Evolutionary conservation across 2,797 vertebrate species (phyloP), one percentile per base, ranked within the genome.

Genomic region (Sebastes iracundus): DNA sequence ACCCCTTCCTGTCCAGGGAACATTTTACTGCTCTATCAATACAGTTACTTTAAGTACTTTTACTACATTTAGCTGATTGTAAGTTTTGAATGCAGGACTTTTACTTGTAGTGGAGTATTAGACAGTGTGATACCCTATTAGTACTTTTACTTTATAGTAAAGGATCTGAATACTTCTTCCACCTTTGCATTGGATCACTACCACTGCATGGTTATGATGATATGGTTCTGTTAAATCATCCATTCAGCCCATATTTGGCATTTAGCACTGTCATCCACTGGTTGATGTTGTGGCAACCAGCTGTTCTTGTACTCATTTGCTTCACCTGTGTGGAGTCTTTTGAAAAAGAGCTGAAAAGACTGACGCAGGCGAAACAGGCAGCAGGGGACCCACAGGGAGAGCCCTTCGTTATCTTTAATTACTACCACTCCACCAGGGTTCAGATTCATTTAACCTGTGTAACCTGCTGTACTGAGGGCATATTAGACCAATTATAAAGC

Each of bases 361-460:
- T 96, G 94, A 97, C 92, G 86, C 94, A 92, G 76, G 90, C 88
- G 89, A 91, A 90, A 90, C 58, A 32, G n/a, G 66, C 76, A 67
- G 59, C 68, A 63, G 5, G 93, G 92, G 94, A 94, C 65, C 81
- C 82, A 63, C 65, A 80, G 87, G 90, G 91, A 94, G 86, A 90
- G 85, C 83, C 93, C 90, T 93, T 94, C 91, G 95, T 96, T 96
- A 95, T 89, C 92, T 94, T 85, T 96, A 97, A 97, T 96, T 95
- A 95, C 92, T 88, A 91, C 90, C 88, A 75, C 87, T 88, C 80
- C 93, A 81, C 89, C 79, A 89, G 83, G 85, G 85, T 86, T 91
- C 90, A 90, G 91, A 95, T 94, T 95, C 88, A 96, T 92, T 95
- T 95, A 82, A 93, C 92, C 88, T 92, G 81, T 59, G 77, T 84